Base-by-base conservation (phyloP, 2,113 vertebrate species). In the Podocnemis expansa region DNA sequence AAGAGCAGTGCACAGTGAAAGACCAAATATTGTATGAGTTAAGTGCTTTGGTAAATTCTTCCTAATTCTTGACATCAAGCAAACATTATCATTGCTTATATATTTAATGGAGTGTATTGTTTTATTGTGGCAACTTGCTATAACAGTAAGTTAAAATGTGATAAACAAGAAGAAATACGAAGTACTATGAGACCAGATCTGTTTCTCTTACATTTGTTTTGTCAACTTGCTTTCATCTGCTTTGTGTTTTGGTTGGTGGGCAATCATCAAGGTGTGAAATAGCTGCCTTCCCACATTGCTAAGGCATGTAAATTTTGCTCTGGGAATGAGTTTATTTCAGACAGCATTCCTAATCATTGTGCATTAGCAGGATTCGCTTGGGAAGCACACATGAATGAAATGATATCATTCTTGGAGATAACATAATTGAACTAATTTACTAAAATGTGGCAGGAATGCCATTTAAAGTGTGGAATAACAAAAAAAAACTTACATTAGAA, bases 71-170 rank as follows among this genome's bases (percentile, higher is more conserved):
- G 84, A 93, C 94, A 78, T 90, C 89, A 67, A 89, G 87, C 91
- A 96, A 95, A 93, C 94, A 94, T 93, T 97, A 91, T 97, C 96
- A 96, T 91, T 97, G 97, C 89, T 6, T 97, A 96, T 91, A 16
- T 82, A 88, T 95, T 96, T 96, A 98, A 97, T 97, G 96, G 96
- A 96, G 94, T 96, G 96, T 95, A 76, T 96, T 97, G 95, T 96
- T 98, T 97, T 97, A 94, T 97, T 97, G 94, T 95, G 89, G 89
- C 97, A 94, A 91, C 93, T 85, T 93, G 94, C 95, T 95, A 55
- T 95, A 96, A 95, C 84, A 82, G 95, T 78, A 89, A 88, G 95
- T 94, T 94, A 94, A 95, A 95, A 91, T 91, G 89, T 87, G 94
- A 96, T 97, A 96, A 97, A 97, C 93, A 87, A 95, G 97, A 96